phyloP scores from a whole-genome alignment of 2,888 invertebrate genomes.

The Dynastes hyllus region DNA sequence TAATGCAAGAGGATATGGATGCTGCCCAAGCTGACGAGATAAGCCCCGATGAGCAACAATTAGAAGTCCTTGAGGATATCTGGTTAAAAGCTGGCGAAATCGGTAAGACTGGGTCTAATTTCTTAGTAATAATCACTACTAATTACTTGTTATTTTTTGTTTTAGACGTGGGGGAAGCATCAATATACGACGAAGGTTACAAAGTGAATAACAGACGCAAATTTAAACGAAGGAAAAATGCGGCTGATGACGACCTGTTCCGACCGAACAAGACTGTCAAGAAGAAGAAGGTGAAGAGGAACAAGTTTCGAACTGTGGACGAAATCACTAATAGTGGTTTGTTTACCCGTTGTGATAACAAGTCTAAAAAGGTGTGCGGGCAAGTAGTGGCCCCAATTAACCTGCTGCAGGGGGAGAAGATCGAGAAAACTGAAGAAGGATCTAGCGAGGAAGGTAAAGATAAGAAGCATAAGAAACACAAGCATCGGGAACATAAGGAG shows the following conservation, averaged over 20 bases:
- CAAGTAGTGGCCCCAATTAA: slow-evolving; percentile 65
- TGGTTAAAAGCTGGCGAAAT: slow-evolving; percentile 88
- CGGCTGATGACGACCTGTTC: slow-evolving; percentile 47
- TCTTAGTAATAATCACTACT: background rate
- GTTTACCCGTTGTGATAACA: slow-evolving; percentile 56
- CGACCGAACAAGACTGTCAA: slow-evolving; percentile 33
- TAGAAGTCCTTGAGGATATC: slow-evolving; percentile 84
- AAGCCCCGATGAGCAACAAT: slow-evolving; percentile 81
- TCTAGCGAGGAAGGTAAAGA: slow-evolving; percentile 60
- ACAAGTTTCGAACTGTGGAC: slow-evolving; percentile 47
- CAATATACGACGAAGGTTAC: slow-evolving; percentile 74
- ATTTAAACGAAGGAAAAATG: slow-evolving; percentile 49
- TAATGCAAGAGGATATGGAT: slow-evolving; percentile 72
- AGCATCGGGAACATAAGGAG: slow-evolving; percentile 61
- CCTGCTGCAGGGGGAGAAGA: slow-evolving; percentile 52
- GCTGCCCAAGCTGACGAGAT: slow-evolving; percentile 69
- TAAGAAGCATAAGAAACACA: slow-evolving; percentile 65
- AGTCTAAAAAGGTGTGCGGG: slow-evolving; percentile 67
- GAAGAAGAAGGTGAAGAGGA: slow-evolving; percentile 48
- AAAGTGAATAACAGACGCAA: slow-evolving; percentile 71
- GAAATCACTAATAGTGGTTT: slow-evolving; percentile 55
- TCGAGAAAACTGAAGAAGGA: slow-evolving; percentile 50
- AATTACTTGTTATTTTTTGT: background rate
- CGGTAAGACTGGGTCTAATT: slow-evolving; percentile 68
- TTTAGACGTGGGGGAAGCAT: slow-evolving; percentile 73